A percentile compares a stretch with the other conserved stretches of the same genome.
These are phyloP conservation scores for Aviceda subcristata DNA, from an alignment of 2,113 vertebrate species.

Conservation along the genomic window DNA sequence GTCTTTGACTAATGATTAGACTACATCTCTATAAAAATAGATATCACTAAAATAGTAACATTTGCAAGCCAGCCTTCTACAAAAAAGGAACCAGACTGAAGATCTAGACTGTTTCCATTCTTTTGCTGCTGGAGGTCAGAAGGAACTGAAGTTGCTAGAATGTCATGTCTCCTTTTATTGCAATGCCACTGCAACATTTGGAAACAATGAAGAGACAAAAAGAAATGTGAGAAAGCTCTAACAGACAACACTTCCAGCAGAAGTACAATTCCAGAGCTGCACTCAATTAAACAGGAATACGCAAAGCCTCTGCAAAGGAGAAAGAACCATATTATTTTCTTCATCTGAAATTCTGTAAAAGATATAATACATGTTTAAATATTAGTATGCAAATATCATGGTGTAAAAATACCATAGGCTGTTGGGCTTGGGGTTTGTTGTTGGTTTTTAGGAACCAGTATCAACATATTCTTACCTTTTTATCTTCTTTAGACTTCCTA, in stretches of 20 bases:
- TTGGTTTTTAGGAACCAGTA: background rate
- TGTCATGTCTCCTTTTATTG: conserved; percentile 28
- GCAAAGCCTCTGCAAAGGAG: background rate
- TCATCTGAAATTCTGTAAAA: background rate
- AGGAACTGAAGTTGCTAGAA: background rate
- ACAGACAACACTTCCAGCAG: background rate
- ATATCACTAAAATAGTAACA: background rate
- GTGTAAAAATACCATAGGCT: background rate
- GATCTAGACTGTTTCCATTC: background rate
- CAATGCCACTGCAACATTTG: conserved; percentile 45
- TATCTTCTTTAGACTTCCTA: conserved; percentile 83
- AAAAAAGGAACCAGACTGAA: background rate
- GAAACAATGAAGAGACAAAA: conserved; percentile 51
- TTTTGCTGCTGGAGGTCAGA: conserved; percentile 17
- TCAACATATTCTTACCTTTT: conserved; percentile 80
- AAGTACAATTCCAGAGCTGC: conserved; percentile 23
- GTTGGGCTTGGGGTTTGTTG: background rate
- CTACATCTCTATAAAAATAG: background rate
- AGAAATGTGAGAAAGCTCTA: conserved; percentile 42
- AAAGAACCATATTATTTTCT: background rate
- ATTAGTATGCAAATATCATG: background rate
- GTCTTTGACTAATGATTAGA: background rate
- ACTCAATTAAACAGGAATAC: conserved; percentile 8
- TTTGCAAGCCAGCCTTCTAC: background rate
- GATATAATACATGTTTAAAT: background rate